Evolutionary conservation across 2,113 vertebrate species (phyloP).

Genomic region (Erythrolamprus reginae): DNA sequence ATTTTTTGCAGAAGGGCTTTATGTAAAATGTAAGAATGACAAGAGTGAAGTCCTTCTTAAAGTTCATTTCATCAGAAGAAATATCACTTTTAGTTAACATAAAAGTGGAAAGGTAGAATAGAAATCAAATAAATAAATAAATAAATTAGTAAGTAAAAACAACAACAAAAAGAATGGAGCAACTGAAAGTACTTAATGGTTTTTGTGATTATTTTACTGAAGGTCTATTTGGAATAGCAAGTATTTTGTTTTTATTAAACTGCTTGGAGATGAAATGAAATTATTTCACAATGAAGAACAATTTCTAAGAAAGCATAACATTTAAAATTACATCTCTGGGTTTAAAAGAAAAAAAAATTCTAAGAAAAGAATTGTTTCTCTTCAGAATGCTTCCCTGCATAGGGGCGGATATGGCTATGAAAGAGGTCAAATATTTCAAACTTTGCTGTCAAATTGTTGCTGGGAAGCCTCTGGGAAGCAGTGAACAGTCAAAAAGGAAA

Average conservation of each 20-base stretch:
- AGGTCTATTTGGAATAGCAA: neutral
- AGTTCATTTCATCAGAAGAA: neutral
- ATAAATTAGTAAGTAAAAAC: neutral
- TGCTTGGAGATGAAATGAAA: neutral
- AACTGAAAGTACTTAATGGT: neutral
- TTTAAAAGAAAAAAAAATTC: neutral
- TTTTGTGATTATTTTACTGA: neutral
- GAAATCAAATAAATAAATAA: neutral
- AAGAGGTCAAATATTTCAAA: conserved; percentile 29
- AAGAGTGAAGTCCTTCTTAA: neutral
- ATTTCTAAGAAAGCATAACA: neutral
- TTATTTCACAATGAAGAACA: neutral
- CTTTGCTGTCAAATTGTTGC: conserved; percentile 14
- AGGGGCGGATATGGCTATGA: conserved; percentile 10
- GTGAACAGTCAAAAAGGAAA: conserved; percentile 14
- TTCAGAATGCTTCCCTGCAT: neutral
- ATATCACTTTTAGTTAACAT: neutral
- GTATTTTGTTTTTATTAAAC: neutral
- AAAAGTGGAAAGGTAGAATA: neutral
- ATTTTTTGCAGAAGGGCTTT: neutral
- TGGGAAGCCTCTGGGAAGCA: neutral
- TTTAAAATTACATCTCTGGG: neutral
- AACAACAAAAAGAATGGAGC: neutral
- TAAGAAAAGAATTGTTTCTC: neutral
- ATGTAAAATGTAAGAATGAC: neutral